These are phyloP conservation scores for Istiophorus platypterus DNA, from an alignment of 2,113 vertebrate genomes.

Conservation along the genomic window DNA sequence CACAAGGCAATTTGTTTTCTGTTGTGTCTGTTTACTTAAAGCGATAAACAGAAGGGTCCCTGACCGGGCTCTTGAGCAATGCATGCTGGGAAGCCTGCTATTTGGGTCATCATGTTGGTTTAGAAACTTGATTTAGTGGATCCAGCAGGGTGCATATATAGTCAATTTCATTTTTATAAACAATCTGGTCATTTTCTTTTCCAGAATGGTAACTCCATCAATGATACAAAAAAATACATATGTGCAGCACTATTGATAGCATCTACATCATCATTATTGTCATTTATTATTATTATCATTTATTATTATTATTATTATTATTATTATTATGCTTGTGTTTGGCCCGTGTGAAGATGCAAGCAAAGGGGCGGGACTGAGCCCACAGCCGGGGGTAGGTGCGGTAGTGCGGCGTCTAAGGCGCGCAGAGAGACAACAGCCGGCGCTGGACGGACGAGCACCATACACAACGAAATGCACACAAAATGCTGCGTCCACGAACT, in stretches of 20 bases:
- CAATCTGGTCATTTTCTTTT: not conserved
- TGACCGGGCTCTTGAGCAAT: too few species aligned
- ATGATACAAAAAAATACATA: not conserved
- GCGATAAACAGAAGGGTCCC: too few species aligned
- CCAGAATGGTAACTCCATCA: not conserved
- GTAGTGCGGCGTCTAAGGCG: conserved; percentile 71
- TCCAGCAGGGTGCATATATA: too few species aligned
- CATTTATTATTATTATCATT: not conserved
- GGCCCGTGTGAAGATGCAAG: conserved; percentile 55
- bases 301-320: not conserved
- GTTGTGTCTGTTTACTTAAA: too few species aligned
- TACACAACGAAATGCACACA: conserved; percentile 59
- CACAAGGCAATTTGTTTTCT: too few species aligned
- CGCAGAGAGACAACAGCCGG: conserved; percentile 48
- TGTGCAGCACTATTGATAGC: too few species aligned
- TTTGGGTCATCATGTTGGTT: too few species aligned
- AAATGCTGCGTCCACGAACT: conserved; percentile 69
- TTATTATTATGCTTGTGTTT: conserved; percentile 17
- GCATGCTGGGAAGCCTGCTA: too few species aligned
- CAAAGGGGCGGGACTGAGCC: conserved; percentile 69
- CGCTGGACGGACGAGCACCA: conserved; percentile 38
- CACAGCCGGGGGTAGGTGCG: conserved; percentile 73
- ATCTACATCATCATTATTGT: not conserved
- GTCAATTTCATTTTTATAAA: not conserved
- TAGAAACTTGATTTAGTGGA: too few species aligned